phyloP scores from a whole-genome alignment of 2,888 invertebrate species.

The Brachyptera risi region DNA sequence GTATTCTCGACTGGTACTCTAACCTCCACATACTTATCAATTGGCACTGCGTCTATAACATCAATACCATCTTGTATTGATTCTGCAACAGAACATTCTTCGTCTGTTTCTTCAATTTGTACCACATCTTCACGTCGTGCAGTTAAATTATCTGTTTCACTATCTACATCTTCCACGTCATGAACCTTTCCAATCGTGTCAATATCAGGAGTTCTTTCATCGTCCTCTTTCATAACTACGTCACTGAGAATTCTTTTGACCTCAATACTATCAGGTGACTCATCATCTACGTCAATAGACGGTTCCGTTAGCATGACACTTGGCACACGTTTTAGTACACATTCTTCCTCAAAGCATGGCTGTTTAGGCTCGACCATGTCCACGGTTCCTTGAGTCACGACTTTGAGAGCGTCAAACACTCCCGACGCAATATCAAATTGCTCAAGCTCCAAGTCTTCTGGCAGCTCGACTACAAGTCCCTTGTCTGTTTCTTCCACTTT shows the following conservation, averaged over 20 bases:
- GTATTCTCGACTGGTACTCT: too few relatives aligned
- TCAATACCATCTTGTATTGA: too few relatives aligned
- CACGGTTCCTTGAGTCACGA: conserved; percentile 3
- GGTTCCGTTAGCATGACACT: conserved; percentile 4
- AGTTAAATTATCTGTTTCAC: neutral
- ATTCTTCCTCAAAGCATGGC: neutral
- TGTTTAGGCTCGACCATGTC: conserved; percentile 17
- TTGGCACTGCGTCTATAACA: too few relatives aligned
- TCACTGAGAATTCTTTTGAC: too few relatives aligned
- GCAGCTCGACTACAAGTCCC: neutral
- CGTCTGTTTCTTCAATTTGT: conserved; percentile 23
- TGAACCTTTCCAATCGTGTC: too few relatives aligned
- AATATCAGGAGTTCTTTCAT: neutral
- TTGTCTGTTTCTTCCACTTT: neutral
- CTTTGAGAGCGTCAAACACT: neutral
- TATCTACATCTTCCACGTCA: too few relatives aligned
- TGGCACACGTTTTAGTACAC: neutral
- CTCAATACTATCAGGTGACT: neutral
- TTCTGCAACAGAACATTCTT: too few relatives aligned
- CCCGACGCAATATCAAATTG: conserved; percentile 4
- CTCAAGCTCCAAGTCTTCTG: neutral
- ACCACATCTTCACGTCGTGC: neutral
- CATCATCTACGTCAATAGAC: neutral
- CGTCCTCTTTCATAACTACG: neutral
- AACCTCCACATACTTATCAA: too few relatives aligned